Evolutionary conservation across 2,888 invertebrate species (phyloP).

Genomic region (Clivina fossor): DNA sequence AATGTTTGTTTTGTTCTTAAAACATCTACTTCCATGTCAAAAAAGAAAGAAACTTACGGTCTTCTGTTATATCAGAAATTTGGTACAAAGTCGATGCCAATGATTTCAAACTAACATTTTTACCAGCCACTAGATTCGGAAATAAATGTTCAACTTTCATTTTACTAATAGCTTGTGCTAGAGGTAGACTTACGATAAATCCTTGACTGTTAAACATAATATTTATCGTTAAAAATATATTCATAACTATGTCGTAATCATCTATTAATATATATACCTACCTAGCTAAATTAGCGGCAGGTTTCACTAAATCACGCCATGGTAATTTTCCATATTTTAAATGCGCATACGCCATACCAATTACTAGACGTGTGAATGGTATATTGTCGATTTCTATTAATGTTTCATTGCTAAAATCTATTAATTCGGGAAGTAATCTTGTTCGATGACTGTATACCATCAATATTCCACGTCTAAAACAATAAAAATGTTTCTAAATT

Average conservation of each 20-base stretch:
- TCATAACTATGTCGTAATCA: not conserved
- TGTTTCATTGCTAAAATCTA: slow-evolving; percentile 60
- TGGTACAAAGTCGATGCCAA: slow-evolving; percentile 60
- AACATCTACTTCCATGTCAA: too few species aligned
- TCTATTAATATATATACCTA: slow-evolving; percentile 41
- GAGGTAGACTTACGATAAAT: slow-evolving; percentile 55
- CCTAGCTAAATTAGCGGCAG: slow-evolving; percentile 61
- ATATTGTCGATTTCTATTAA: slow-evolving; percentile 44
- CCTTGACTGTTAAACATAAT: slow-evolving; percentile 53
- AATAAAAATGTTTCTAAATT: not conserved
- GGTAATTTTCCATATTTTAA: slow-evolving; percentile 58
- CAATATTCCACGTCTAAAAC: slow-evolving; percentile 70
- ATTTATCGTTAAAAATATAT: slow-evolving; percentile 4
- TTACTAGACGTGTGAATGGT: slow-evolving; percentile 60
- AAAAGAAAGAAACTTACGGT: slow-evolving; percentile 45
- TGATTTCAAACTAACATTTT: slow-evolving; percentile 52
- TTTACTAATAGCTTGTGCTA: slow-evolving; percentile 53
- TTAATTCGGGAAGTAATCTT: slow-evolving; percentile 56
- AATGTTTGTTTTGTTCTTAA: too few species aligned
- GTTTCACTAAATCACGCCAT: slow-evolving; percentile 63
- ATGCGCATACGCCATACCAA: slow-evolving; percentile 62
- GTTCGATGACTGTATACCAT: slow-evolving; percentile 71
- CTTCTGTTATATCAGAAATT: slow-evolving; percentile 55
- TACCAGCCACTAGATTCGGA: slow-evolving; percentile 54
- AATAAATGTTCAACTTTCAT: slow-evolving; percentile 51